Base-by-base conservation (phyloP, 2,797 vertebrate genomes). In the Carapus acus region DNA sequence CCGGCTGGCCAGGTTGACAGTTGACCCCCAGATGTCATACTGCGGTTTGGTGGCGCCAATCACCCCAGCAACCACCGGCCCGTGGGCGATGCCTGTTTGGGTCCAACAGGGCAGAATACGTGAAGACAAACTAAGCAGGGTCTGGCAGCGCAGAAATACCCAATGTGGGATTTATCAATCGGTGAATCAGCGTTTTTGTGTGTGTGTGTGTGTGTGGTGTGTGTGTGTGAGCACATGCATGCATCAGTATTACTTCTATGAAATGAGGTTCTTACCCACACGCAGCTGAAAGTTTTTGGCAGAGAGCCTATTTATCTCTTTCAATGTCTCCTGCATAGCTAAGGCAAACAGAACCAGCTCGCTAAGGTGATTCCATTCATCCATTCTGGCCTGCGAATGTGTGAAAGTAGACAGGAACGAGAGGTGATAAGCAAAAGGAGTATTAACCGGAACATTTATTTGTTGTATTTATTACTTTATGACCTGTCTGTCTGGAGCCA, bases 11-110 rank as follows among this genome's bases (percentile, higher is more conserved):
- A 90, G 58, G 67, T 90, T 90, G 67, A 90, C 88, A 0, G 87
- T 90, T 6, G 84, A 76, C 11, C 88, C 88, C 88, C 89, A 90
- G 73, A 90, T 90, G 63, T 90, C 89, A 3, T 89, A 90, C 69
- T 90, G 88, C 0, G 87, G 89, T 64, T 90, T 90, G 42, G 85
- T 85, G 54, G 86, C 82, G 1, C 89, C 86, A 1, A 91, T 90
- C 51, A 89, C 87, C 7, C 88, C 87, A 1, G 88, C 87, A 1
- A 90, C 81, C 64, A 88, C 84, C 0, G 87, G 87, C 5, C 87
- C 86, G 0, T 89, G 86, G 6, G 88, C 83, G 14, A 89, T 89
- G 23, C 88, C 88, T 89, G 55, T 46, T 48, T 1, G 38, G 22
- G n/a, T n/a, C n/a, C n/a, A n/a, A 43, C 4, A 22, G 27, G 27